Base-by-base conservation (phyloP, 1,140 invertebrate species). In the Aphis craccivora region DNA sequence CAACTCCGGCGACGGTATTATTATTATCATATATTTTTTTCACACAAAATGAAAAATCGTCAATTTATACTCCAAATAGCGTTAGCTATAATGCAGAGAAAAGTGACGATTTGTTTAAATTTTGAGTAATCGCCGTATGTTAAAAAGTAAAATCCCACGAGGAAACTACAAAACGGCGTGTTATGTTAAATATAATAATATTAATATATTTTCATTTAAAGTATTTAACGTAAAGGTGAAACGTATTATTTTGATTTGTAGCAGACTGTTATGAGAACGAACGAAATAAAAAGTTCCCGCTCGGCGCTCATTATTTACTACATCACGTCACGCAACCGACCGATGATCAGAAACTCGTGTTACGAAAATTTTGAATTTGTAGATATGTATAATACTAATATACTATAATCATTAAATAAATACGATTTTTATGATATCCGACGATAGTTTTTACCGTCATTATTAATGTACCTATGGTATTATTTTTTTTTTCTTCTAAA, bases 161-260 rank as follows among this genome's bases (percentile, higher is more conserved):
- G 37, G 40, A 43, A 8, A 84, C 37, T 22, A 40, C 22, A 51
- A 3, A 40, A 23, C 2, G 23, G 22, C 37, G 83, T 84, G 37
- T 43, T 40, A 43, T 84, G 3, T 84, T 83, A 40, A 22, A n/a
- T n/a, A n/a, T 30, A 43, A 84, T 84, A 84, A 84, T 83, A 83
- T 83, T 84, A 84, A 84, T 84, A 84, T 43, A 84, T 84, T 84
- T 84, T 67, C 60, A 67, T 67, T 67, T 60, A 11, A 30, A n/a
- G 60, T 30, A n/a, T 67, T 30, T 67, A 67, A 67, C 9, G 55
- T 25, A 67, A 67, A 67, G 3, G 20, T 9, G 37, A 83, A 83
- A 37, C 76, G 35, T 37, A 81, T 35, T 83, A 83, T 83, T 76
- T 76, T n/a, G 30, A n/a, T 67, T n/a, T 11, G 55, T 37, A 37